phyloP scores from a whole-genome alignment of 2,888 invertebrate genomes.

The Panorpa germanica region DNA sequence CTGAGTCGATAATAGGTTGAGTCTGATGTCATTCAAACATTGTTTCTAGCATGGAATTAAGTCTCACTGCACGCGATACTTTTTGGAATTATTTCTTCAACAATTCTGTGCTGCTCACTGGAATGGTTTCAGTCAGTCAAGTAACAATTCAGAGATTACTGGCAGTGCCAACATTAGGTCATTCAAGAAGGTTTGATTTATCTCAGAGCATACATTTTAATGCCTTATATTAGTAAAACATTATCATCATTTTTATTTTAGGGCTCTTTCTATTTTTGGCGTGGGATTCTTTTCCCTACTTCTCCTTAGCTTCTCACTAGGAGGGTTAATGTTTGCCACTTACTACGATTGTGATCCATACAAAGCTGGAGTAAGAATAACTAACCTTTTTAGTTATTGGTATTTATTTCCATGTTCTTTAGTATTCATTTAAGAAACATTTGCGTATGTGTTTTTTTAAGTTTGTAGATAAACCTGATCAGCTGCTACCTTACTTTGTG shows the following conservation, averaged over 20 bases:
- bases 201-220: too few species aligned
- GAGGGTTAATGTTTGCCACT: slow-evolving; percentile 4
- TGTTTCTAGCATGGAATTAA: slow-evolving; percentile 35
- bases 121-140: slow-evolving; percentile 48
- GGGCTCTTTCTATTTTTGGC: slow-evolving; percentile 2
- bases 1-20: too few species aligned
- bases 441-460: slow-evolving; percentile 11
- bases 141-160: slow-evolving; percentile 52
- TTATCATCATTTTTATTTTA: too few species aligned
- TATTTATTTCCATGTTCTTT: neutral
- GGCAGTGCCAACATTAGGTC: slow-evolving; percentile 33
- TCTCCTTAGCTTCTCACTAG: neutral
- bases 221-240: too few species aligned
- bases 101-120: slow-evolving; percentile 36
- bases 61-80: slow-evolving; percentile 39
- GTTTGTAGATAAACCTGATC: slow-evolving; percentile 22
- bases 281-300: neutral
- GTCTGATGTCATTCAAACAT: too few species aligned
- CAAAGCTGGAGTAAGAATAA: neutral
- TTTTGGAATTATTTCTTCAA: slow-evolving; percentile 40
- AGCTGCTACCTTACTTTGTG: slow-evolving; percentile 35
- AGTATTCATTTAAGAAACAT: too few species aligned
- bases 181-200: slow-evolving; percentile 36
- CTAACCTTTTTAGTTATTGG: too few species aligned
- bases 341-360: slow-evolving; percentile 6